phyloP scores from a whole-genome alignment of 2,797 vertebrate genomes.

The Anomalospiza imberbis region DNA sequence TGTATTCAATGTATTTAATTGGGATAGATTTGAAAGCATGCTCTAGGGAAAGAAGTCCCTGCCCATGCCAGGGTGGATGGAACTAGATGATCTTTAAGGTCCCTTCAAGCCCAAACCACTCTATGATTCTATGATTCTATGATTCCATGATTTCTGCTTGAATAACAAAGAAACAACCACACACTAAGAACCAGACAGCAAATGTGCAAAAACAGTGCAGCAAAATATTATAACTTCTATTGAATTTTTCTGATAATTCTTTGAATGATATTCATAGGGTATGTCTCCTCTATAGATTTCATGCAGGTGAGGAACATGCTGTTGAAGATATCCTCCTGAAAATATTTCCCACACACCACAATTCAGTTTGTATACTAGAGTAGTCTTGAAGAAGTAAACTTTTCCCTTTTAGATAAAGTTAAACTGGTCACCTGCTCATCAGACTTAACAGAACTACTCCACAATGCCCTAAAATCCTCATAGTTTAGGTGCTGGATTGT shows the following conservation, averaged over 20 bases:
- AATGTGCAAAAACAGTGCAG: background rate
- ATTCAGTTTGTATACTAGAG: background rate
- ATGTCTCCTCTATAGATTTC: background rate
- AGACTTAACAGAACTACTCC: background rate
- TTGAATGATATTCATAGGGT: background rate
- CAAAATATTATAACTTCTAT: background rate
- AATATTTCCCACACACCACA: fast-evolving
- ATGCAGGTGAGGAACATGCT: background rate
- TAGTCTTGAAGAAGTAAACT: background rate
- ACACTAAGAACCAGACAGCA: background rate
- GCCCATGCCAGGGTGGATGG: too few species aligned
- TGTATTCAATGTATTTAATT: background rate
- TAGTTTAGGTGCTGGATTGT: background rate
- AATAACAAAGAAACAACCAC: background rate
- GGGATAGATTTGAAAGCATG: background rate
- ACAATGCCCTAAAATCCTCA: background rate
- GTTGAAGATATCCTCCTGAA: background rate
- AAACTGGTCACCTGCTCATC: background rate
- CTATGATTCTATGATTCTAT: background rate
- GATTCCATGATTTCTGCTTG: background rate
- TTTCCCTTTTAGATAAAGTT: background rate
- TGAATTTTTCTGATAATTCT: background rate
- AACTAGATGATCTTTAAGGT: background rate
- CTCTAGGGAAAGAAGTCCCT: background rate
- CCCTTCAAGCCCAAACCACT: background rate